Evolutionary conservation across 2,888 invertebrate genomes (phyloP).

Genomic region (Acronicta psi): DNA sequence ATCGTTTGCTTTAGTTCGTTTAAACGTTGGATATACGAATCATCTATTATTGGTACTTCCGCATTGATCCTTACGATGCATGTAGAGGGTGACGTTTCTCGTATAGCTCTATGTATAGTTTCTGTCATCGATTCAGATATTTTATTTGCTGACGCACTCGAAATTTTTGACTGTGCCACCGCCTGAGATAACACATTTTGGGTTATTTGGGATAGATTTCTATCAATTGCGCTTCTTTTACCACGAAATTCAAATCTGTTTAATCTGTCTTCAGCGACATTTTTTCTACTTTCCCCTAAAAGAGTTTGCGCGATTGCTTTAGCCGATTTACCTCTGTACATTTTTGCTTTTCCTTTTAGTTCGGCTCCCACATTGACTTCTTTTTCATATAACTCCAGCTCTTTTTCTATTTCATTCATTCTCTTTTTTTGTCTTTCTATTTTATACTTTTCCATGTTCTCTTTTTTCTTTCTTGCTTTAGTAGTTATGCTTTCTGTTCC

Average conservation of each 20-base stretch:
- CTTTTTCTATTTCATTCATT: conserved; percentile 80
- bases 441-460: conserved; percentile 76
- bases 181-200: conserved; percentile 66
- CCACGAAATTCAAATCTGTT: conserved; percentile 69
- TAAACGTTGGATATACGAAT: conserved; percentile 89
- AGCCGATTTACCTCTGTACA: conserved; percentile 93
- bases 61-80: conserved; percentile 74
- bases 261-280: conserved; percentile 82
- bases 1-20: conserved; percentile 90
- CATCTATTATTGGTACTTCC: conserved; percentile 74
- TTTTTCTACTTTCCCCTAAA: conserved; percentile 89
- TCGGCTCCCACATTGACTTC: conserved; percentile 85
- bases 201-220: conserved; percentile 63
- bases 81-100: conserved; percentile 74
- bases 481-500: conserved; percentile 85
- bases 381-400: conserved; percentile 78
- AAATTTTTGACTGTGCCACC: conserved; percentile 58
- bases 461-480: conserved; percentile 84
- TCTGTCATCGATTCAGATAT: conserved; percentile 68
- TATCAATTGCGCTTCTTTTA: conserved; percentile 64
- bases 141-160: conserved; percentile 62
- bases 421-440: conserved; percentile 83
- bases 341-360: conserved; percentile 86
- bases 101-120: conserved; percentile 68
- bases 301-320: conserved; percentile 92